Evolutionary conservation across 2,888 invertebrate genomes (phyloP).

Genomic region (Eupeodes luniger): DNA sequence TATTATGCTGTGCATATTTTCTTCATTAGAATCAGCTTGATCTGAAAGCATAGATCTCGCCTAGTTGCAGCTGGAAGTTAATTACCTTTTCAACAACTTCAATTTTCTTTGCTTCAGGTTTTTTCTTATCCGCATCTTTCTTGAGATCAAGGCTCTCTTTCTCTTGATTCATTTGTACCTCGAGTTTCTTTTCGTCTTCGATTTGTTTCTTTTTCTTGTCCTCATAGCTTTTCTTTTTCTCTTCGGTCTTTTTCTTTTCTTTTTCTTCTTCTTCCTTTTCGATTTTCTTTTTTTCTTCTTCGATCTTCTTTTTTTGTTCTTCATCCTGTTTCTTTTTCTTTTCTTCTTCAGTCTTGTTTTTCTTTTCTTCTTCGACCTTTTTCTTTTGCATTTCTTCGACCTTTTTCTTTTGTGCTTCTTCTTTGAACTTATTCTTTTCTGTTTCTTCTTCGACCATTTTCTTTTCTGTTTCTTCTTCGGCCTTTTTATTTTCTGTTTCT

Average conservation of each 20-base stretch:
- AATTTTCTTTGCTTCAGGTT: slow-evolving; percentile 55
- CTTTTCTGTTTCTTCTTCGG: slow-evolving; percentile 83
- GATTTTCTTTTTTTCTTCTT: slow-evolving; percentile 80
- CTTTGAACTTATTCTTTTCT: slow-evolving; percentile 85
- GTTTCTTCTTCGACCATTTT: slow-evolving; percentile 81
- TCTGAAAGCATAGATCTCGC: not conserved
- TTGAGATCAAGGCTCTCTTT: slow-evolving; percentile 77
- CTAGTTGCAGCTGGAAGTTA: slow-evolving; percentile 77
- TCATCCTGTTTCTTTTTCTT: slow-evolving; percentile 80
- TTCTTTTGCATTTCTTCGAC: slow-evolving; percentile 82
- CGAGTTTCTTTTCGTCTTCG: slow-evolving; percentile 58
- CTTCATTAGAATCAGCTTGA: not conserved
- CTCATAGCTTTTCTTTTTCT: slow-evolving; percentile 72
- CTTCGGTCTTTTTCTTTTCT: slow-evolving; percentile 85
- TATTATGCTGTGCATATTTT: not conserved
- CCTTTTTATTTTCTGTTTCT: slow-evolving; percentile 84
- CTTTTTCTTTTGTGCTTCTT: slow-evolving; percentile 84
- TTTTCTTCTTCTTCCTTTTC: slow-evolving; percentile 80
- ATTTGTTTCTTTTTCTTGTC: slow-evolving; percentile 44
- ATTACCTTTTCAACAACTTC: slow-evolving; percentile 77
- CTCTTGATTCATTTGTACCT: slow-evolving; percentile 73
- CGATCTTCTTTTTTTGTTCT: slow-evolving; percentile 78
- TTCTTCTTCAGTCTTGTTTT: slow-evolving; percentile 53
- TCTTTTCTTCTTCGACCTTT: slow-evolving; percentile 55
- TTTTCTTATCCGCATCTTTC: slow-evolving; percentile 48